Base-by-base conservation (phyloP, 1,140 invertebrate species). In the Papilio polyxenes region DNA sequence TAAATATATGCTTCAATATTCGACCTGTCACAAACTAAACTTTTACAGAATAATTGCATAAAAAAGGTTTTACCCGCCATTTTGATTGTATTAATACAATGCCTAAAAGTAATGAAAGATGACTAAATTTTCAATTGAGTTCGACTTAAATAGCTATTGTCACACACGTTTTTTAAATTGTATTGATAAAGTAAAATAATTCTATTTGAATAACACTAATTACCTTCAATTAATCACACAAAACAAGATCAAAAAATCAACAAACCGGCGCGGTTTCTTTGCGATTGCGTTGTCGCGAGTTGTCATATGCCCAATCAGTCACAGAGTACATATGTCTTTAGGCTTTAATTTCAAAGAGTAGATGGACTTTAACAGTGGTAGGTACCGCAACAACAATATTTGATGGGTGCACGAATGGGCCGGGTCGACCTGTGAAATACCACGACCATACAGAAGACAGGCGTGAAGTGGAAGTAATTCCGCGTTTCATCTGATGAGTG, bases 21-120 rank as follows among this genome's bases (percentile, higher is more conserved):
- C 6, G n/a, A 51, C 56, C 17, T 15, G 31, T 31, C 7, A 37
- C 37, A 31, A 20, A 69, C 65, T 13, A 37, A 69, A 31, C 4
- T 40, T 72, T 72, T 8, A 37, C 23, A 72, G 5, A 15, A 72
- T 40, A 1, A 72, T 37, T 72, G 56, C 6, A 48, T 72, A 83
- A 80, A 82, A 82, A 82, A 83, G 82, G 75, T 79, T 82, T 82
- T 82, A 82, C 86, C 85, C 89, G 89, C 89, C 89, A 90, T 90
- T 90, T 90, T 90, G 89, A 85, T 84, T 87, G 51, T 37, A 81
- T 77, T 37, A 44, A 83, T 49, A 81, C 75, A 75, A 80, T 62
- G 31, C 76, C 49, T 37, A 53, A 56, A 78, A 37, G 6, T 59
- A 56, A 8, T 17, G 76, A 59, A 56, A 56, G 59, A 17, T 59